phyloP scores from a whole-genome alignment of 2,113 vertebrate species.

The Siniperca knerii region DNA sequence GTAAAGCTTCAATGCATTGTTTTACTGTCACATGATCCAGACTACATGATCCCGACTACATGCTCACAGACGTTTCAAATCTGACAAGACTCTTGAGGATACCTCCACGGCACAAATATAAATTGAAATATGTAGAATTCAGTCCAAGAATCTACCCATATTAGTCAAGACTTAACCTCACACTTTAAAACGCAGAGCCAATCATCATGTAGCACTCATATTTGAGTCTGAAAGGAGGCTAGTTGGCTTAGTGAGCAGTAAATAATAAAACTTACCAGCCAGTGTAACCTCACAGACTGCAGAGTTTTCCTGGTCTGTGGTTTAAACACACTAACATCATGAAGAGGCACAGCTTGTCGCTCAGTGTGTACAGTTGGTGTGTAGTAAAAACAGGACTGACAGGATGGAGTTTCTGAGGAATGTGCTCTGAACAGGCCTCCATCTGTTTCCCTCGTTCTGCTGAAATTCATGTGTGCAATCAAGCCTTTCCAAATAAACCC shows the following conservation, averaged over 20 bases:
- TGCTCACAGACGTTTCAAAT: not conserved
- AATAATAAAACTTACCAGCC: not conserved
- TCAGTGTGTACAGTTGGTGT: not conserved
- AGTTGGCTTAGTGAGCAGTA: not conserved
- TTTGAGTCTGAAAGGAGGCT: not conserved
- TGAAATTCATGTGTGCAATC: constrained; percentile 21
- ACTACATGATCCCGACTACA: not conserved
- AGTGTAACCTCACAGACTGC: not conserved
- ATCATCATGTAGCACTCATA: not conserved
- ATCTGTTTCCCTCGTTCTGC: constrained; percentile 72
- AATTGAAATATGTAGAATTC: not conserved
- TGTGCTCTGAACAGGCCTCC: constrained; percentile 49
- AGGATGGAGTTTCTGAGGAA: constrained; percentile 57
- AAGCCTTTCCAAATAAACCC: constrained; percentile 34
- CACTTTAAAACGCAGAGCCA: not conserved
- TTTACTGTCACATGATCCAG: not conserved
- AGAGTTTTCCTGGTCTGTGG: not conserved
- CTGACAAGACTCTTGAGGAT: not conserved
- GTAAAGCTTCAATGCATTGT: not conserved
- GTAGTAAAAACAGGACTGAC: constrained; percentile 16
- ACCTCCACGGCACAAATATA: not conserved
- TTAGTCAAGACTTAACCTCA: not conserved
- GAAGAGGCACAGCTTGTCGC: not conserved
- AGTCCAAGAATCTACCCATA: no score
- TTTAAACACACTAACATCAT: not conserved